phyloP scores from a whole-genome alignment of 2,797 vertebrate species.

The Schizothorax lantsangensis region DNA sequence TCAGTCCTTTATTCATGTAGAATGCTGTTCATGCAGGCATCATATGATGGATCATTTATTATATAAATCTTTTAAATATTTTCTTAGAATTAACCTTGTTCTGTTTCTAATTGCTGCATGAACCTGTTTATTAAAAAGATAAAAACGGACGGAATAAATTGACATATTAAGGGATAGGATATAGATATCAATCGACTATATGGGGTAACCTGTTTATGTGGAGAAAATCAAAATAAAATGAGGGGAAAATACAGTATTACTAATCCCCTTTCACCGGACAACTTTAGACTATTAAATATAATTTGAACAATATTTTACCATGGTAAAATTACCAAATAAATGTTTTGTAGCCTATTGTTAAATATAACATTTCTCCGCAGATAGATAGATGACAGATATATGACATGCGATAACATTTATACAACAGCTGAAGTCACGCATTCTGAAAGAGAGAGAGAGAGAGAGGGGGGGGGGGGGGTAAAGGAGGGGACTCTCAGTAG shows the following conservation, averaged over 20 bases:
- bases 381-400: neutral
- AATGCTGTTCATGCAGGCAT: neutral
- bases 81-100: neutral
- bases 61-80: too few species aligned
- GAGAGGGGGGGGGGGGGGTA: neutral
- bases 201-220: neutral
- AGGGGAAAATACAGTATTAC: too few species aligned
- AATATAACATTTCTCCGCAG: neutral
- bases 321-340: neutral
- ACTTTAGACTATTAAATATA: too few species aligned
- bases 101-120: neutral
- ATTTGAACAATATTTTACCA: too few species aligned
- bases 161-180: neutral
- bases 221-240: neutral
- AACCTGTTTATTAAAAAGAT: neutral
- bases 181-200: neutral
- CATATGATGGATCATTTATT: neutral
- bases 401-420: neutral
- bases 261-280: too few species aligned
- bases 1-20: neutral
- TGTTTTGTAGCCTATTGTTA: neutral
- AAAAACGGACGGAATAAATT: neutral
- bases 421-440: neutral
- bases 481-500: constrained; percentile 31
- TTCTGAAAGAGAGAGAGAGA: constrained; percentile 4